Evolutionary conservation across 2,113 vertebrate genomes (phyloP).

Genomic region (Sander lucioperca): DNA sequence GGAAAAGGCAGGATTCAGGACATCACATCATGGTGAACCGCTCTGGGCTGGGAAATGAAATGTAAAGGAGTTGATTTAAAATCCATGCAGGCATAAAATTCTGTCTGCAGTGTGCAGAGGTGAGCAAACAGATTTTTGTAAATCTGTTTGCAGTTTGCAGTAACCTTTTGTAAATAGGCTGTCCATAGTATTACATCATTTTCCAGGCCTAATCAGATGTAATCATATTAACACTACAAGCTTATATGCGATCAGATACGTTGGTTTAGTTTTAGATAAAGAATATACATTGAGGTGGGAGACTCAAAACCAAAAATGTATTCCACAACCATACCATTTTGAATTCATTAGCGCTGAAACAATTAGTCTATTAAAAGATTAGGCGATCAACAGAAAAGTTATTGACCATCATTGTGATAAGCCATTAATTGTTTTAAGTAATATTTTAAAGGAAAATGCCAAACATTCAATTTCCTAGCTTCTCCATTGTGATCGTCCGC

Average conservation of each 20-base stretch:
- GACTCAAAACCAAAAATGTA: background rate
- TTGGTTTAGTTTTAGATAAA: background rate
- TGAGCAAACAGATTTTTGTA: background rate
- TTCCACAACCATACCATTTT: background rate
- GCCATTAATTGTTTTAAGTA: background rate
- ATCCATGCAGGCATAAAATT: constrained; percentile 2
- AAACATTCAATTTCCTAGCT: background rate
- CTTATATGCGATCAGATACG: background rate
- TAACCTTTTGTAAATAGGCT: background rate
- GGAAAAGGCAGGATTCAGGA: constrained; percentile 35
- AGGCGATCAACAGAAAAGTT: background rate
- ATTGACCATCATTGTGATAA: background rate
- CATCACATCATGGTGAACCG: constrained; percentile 30
- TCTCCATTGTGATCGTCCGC: background rate
- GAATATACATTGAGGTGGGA: background rate
- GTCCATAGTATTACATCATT: background rate
- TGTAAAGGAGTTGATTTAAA: constrained; percentile 4
- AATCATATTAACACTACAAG: no score
- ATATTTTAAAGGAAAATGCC: background rate
- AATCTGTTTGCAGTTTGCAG: no score
- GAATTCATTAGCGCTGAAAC: background rate
- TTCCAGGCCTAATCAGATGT: background rate
- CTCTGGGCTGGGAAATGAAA: constrained; percentile 33
- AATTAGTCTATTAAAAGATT: background rate
- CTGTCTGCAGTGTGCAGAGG: background rate